These are phyloP conservation scores for Cyaniris semiargus DNA, from an alignment of 2,888 invertebrate species.

Conservation along the genomic window DNA sequence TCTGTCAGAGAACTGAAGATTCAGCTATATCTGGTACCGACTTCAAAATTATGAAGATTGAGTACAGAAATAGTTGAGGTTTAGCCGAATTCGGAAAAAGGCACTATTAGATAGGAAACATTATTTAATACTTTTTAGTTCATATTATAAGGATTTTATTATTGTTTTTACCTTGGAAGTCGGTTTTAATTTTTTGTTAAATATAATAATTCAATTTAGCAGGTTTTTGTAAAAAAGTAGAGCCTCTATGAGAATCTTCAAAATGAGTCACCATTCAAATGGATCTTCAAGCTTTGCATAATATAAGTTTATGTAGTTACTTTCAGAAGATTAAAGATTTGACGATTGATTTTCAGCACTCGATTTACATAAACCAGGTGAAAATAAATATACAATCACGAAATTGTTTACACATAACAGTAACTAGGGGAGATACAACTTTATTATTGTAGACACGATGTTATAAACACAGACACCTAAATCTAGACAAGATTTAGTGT, in stretches of 20 bases:
- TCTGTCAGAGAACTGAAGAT: no score
- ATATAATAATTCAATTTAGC: neutral
- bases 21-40: no score
- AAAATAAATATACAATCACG: constrained; percentile 1
- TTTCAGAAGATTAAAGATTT: neutral
- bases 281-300: neutral
- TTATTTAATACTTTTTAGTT: no score
- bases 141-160: no score
- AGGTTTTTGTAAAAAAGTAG: neutral
- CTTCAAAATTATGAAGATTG: no score
- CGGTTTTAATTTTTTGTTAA: no score
- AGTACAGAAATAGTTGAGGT: no score
- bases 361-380: neutral
- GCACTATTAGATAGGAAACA: no score
- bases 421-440: neutral
- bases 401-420: neutral
- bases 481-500: neutral
- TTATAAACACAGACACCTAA: neutral
- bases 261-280: neutral
- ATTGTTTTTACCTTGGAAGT: no score
- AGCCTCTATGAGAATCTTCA: neutral
- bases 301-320: neutral
- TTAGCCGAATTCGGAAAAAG: no score
- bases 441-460: neutral
- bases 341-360: neutral